Evolutionary conservation across 2,113 vertebrate genomes (phyloP).

Genomic region (Aspidoscelis tigris): DNA sequence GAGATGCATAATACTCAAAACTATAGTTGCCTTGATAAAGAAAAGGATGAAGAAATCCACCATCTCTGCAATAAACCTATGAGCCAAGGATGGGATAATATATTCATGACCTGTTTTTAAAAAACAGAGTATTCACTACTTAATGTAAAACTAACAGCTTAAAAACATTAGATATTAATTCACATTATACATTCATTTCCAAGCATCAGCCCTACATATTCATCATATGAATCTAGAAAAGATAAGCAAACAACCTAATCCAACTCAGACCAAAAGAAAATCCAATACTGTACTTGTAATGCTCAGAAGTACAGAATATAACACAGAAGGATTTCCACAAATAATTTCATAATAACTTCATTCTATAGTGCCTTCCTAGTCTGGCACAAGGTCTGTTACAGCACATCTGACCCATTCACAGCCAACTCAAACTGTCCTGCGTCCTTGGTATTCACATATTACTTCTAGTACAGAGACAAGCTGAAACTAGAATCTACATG

Average conservation of each 20-base stretch:
- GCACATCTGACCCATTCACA: background rate
- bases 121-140: constrained; percentile 36
- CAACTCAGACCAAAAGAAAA: background rate
- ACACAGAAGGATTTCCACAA: background rate
- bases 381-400: background rate
- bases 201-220: background rate
- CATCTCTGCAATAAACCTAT: constrained; percentile 93
- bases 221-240: background rate
- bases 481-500: background rate
- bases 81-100: constrained; percentile 89
- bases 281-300: background rate
- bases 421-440: background rate
- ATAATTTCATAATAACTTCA: background rate
- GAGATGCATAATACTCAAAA: constrained; percentile 94
- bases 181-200: background rate
- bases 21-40: constrained; percentile 93
- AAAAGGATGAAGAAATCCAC: constrained; percentile 96
- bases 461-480: background rate
- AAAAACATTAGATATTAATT: background rate
- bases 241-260: background rate
- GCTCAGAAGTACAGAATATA: background rate
- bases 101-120: constrained; percentile 87
- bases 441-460: background rate
- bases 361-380: background rate
- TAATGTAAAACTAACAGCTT: background rate